Conservation (phyloP, 2,113 vertebrate species). For the Syngnathus scovelli region DNA sequence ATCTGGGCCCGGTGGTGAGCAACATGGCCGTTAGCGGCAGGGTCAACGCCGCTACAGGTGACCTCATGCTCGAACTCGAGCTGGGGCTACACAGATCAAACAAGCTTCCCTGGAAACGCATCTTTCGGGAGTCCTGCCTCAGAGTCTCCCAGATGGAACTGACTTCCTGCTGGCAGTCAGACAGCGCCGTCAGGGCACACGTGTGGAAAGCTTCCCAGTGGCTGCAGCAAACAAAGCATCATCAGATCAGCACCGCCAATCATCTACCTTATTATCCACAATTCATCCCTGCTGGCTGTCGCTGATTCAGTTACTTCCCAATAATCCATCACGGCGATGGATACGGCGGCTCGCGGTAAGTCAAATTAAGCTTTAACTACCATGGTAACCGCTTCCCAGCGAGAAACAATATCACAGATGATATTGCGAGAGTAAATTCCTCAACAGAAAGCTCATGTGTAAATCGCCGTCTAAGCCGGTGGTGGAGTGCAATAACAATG, state of each 20-base stretch:
- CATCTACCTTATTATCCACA: slow-evolving; percentile 14
- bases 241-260: slow-evolving; percentile 16
- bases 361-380: slow-evolving; percentile 50
- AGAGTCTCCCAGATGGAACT: slow-evolving; percentile 71
- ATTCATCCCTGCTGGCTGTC: slow-evolving; percentile 12
- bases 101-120: slow-evolving; percentile 73
- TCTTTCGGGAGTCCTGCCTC: slow-evolving; percentile 71
- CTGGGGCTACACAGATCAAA: slow-evolving; percentile 71
- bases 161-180: slow-evolving; percentile 72
- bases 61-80: slow-evolving; percentile 33
- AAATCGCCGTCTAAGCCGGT: slow-evolving; percentile 38
- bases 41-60: slow-evolving; percentile 24
- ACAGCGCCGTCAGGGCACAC: slow-evolving; percentile 62
- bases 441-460: slow-evolving; percentile 28
- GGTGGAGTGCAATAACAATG: slow-evolving; percentile 44
- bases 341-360: slow-evolving; percentile 22
- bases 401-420: slow-evolving; percentile 47
- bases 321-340: slow-evolving; percentile 38
- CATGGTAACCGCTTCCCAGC: slow-evolving; percentile 54
- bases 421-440: slow-evolving; percentile 36
- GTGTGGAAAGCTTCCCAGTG: slow-evolving; percentile 76
- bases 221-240: slow-evolving; percentile 56
- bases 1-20: slow-evolving; percentile 27
- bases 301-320: slow-evolving; percentile 34
- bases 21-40: slow-evolving; percentile 47